A percentile compares a stretch with the other conserved stretches of the same genome.
Evolutionary conservation across 2,888 invertebrate genomes (phyloP).

Genomic region (Seira sanloemensis): DNA sequence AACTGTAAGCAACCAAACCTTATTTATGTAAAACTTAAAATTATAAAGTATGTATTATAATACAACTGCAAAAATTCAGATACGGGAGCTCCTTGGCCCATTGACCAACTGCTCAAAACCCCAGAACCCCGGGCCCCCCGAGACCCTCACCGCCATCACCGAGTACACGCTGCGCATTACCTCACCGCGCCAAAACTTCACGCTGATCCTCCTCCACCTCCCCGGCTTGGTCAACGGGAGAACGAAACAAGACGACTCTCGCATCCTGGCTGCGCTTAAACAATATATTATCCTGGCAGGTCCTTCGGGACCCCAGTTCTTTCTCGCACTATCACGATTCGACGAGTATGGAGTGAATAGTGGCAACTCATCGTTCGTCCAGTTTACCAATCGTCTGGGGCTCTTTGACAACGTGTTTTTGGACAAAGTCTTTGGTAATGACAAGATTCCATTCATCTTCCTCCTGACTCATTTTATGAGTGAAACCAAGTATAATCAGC

Average conservation of each 20-base stretch:
- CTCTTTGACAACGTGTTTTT: constrained; percentile 27
- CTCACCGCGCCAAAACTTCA: neutral
- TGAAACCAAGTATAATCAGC: constrained; percentile 15
- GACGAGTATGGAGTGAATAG: constrained; percentile 39
- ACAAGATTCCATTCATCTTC: neutral
- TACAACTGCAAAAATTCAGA: constrained; percentile 13
- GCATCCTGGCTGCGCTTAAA: constrained; percentile 32
- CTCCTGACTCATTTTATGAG: constrained; percentile 23
- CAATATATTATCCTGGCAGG: constrained; percentile 1
- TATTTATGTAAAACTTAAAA: neutral
- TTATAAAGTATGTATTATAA: neutral
- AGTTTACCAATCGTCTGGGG: constrained; percentile 20
- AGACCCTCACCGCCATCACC: constrained; percentile 2
- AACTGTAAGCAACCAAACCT: constrained; percentile 11
- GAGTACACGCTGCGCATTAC: constrained; percentile 23
- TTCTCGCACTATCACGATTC: constrained; percentile 33
- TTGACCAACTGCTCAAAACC: neutral
- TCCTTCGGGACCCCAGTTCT: constrained; percentile 5
- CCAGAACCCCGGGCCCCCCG: neutral
- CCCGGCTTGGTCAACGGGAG: constrained; percentile 39
- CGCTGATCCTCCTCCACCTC: constrained; percentile 27
- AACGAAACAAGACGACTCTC: constrained; percentile 21
- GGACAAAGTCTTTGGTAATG: neutral
- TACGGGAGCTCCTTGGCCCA: constrained; percentile 27
- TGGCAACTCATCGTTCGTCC: constrained; percentile 21